phyloP scores from a whole-genome alignment of 2,888 invertebrate species.

The Drosophila aldrichi region DNA sequence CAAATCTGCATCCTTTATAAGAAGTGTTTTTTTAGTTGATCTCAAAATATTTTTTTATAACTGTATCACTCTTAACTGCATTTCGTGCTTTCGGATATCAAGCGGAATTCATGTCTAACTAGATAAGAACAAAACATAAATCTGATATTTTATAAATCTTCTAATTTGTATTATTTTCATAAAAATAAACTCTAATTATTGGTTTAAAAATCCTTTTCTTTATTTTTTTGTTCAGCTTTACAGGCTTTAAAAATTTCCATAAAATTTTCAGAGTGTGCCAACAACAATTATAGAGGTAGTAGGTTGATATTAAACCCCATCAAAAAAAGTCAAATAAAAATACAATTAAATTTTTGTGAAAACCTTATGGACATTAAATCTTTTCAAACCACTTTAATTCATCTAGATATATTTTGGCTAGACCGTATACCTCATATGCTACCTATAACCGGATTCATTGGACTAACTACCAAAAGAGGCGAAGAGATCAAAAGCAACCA shows the following conservation, averaged over 20 bases:
- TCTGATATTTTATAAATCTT: too few relatives aligned
- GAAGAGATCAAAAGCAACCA: conserved; percentile 85
- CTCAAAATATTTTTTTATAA: neutral
- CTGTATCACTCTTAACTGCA: neutral
- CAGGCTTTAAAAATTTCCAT: neutral
- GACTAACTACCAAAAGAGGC: conserved; percentile 35
- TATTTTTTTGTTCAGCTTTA: neutral
- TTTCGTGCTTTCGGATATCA: neutral
- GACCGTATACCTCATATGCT: neutral
- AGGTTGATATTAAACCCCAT: conserved; percentile 53
- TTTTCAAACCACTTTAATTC: neutral
- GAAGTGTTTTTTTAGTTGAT: neutral
- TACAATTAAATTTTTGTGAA: neutral
- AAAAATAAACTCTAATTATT: neutral
- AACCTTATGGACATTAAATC: neutral
- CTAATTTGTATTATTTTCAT: neutral
- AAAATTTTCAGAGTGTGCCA: neutral
- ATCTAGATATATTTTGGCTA: neutral
- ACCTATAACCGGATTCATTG: conserved; percentile 3
- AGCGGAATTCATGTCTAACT: too few relatives aligned
- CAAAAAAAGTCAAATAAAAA: neutral
- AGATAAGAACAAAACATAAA: too few relatives aligned
- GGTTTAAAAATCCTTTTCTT: neutral
- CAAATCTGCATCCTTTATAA: neutral
- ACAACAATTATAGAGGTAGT: conserved; percentile 58